Evolutionary conservation across 2,888 invertebrate genomes (phyloP), one percentile per base, ranked within the genome.

Genomic region (Trisateles emortualis): DNA sequence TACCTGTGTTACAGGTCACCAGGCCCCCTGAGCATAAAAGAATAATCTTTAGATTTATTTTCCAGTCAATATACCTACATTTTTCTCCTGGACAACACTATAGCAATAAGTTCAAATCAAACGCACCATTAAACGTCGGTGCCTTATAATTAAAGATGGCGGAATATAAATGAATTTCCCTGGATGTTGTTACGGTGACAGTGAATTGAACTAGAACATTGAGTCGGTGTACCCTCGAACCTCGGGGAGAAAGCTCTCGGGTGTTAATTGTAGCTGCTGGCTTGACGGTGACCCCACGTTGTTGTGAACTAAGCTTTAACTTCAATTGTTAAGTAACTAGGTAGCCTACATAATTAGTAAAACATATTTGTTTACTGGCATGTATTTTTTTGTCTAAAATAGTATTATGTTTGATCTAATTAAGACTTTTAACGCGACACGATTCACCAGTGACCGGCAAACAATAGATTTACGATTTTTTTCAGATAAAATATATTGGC

Each of bases 121-220:
- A 44, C 13, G 13, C 32, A 33, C 35, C 29, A 52, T 60, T 54
- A 33, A 47, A 39, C 47, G 16, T 46, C 52, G 63, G 22, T 16
- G 32, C 9, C 49, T 14, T 47, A 44, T 59, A 58, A 68, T 61
- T 64, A 59, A 33, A 54, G 64, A 66, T 54, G 68, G 64, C 58
- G 48, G 60, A 52, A 55, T 43, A 66, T 59, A 68, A 73, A 72
- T 68, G 66, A 70, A 70, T 67, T 73, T 63, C 68, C 58, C 63
- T 61, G 52, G 53, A 50, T 51, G 32, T 53, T 58, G 33, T 56
- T 52, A 53, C 36, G 46, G 52, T 49, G 70, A 53, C 69, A 64
- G 67, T 68, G 68, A 74, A 79, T 73, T 76, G 74, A 74, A 68
- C 71, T 74, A 73, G 70, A 73, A 76, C 72, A 76, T 78, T 72